Conservation (phyloP, 1,140 invertebrate genomes). For the Orussus abietinus region DNA sequence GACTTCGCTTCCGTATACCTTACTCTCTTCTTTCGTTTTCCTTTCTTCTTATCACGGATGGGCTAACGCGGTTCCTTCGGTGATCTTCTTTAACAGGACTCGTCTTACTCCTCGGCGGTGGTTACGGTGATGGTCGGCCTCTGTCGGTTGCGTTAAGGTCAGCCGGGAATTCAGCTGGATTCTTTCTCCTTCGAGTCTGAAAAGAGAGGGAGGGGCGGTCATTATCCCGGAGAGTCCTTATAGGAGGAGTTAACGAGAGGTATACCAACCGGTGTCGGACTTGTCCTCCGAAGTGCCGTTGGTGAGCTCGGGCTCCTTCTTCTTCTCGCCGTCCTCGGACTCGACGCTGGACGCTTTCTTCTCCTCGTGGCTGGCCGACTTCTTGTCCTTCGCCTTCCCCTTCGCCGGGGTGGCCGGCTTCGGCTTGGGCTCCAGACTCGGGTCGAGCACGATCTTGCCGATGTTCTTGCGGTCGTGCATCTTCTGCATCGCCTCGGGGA, state of each 20-base stretch:
- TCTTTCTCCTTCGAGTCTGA: constrained; percentile 55
- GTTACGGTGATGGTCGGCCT: no score
- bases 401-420: constrained; percentile 73
- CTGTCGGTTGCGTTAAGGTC: no score
- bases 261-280: constrained; percentile 51
- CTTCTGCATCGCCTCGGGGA: constrained; percentile 85
- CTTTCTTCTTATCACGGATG: no score
- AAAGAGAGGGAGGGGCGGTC: constrained; percentile 27
- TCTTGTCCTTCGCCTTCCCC: constrained; percentile 67
- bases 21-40: no score
- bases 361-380: constrained; percentile 64
- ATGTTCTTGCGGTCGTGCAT: constrained; percentile 90
- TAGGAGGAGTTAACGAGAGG: no score
- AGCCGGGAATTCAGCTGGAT: constrained; percentile 50
- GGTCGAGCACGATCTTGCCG: constrained; percentile 82
- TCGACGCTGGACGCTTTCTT: constrained; percentile 56
- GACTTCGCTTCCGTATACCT: no score
- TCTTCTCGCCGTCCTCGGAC: constrained; percentile 57
- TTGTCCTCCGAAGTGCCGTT: constrained; percentile 56
- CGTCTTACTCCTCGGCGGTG: no score
- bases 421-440: constrained; percentile 71
- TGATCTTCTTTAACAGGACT: no score
- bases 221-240: no score
- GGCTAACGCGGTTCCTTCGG: no score
- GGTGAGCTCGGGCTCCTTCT: constrained; percentile 53